Evolutionary conservation across 1,140 invertebrate genomes (phyloP), one percentile per base, ranked within the genome.

Genomic region (Bilobella aurantiaca): DNA sequence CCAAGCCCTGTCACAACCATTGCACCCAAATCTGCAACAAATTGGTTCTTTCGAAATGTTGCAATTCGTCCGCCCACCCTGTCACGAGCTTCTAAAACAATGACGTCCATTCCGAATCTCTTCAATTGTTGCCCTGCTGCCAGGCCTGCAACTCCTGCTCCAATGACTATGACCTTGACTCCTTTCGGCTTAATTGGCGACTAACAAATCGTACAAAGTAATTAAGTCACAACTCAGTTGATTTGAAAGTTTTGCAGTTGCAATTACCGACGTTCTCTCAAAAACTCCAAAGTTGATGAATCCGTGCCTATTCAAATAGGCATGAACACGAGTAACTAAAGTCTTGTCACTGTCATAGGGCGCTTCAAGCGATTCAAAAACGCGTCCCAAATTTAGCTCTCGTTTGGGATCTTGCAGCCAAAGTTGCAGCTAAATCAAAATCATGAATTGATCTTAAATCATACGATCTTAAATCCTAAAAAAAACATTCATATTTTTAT

Each of bases 261-360:
- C 5, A 69, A 62, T 72, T 78, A 83, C 82, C 76, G 89, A 90
- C 1, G 91, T 75, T 60, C 91, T 81, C 77, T 96, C 93, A 76
- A 93, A 98, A 27, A 98, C 87, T 0, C 96, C 96, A 84, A 95
- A 99, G 80, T 99, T 99, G 58, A 99, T 97, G 73, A 92, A 96
- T 5, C 96, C 94, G 79, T 98, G 92, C 65, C 96, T 82, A 75
- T 98, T 91, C 8, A 99, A 80, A 77, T 93, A 99, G 0, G 89
- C 87, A 81, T 95, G 92, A 59, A 95, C 84, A 71, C 94, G 82
- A 74, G 85, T 83, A 2, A 96, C 83, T 1, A 98, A 77, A 5
- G 85, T 83, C 28, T 84, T 84, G 80, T 98, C 92, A 77, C 89
- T 93, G 77, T 96, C 95, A 74, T 92, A 98, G 0, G 92, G 91